Evolutionary conservation across 2,888 invertebrate species (phyloP).

Genomic region (Ptilodon capucinus): DNA sequence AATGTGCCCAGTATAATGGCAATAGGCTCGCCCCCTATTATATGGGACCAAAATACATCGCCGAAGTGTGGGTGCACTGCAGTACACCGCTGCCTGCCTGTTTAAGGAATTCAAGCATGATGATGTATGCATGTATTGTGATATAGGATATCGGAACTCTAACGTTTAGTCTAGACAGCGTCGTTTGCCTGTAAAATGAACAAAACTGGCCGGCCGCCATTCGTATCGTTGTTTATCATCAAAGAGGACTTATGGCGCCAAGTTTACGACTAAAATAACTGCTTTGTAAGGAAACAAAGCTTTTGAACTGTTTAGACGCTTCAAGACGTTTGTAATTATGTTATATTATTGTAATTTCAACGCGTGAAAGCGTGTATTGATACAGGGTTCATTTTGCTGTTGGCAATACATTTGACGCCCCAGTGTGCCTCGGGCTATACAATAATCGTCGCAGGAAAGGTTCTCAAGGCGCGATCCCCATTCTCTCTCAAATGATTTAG

Average conservation of each 20-base stretch:
- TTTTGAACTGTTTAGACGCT: not conserved
- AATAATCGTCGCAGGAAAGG: not conserved
- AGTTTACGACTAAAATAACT: not conserved
- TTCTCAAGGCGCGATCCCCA: not conserved
- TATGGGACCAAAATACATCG: too few species aligned
- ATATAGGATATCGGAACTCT: not conserved
- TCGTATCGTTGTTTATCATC: not conserved
- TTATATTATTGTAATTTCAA: too few species aligned
- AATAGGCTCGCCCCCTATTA: too few species aligned
- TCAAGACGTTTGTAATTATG: not conserved
- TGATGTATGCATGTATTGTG: too few species aligned
- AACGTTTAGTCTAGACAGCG: not conserved
- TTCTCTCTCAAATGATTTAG: not conserved
- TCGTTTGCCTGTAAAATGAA: not conserved
- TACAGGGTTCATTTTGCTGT: too few species aligned
- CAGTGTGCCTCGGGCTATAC: too few species aligned
- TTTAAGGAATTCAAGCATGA: too few species aligned
- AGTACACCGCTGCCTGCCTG: too few species aligned
- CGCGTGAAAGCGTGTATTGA: too few species aligned
- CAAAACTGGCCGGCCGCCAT: not conserved
- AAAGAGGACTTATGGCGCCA: not conserved
- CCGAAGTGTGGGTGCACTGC: too few species aligned
- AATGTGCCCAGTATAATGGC: too few species aligned
- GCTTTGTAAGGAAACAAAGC: not conserved
- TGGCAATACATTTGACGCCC: too few species aligned